Evolutionary conservation across 2,797 vertebrate species (phyloP), one percentile per base, ranked within the genome.

Genomic region (Enteromius argenteus): DNA sequence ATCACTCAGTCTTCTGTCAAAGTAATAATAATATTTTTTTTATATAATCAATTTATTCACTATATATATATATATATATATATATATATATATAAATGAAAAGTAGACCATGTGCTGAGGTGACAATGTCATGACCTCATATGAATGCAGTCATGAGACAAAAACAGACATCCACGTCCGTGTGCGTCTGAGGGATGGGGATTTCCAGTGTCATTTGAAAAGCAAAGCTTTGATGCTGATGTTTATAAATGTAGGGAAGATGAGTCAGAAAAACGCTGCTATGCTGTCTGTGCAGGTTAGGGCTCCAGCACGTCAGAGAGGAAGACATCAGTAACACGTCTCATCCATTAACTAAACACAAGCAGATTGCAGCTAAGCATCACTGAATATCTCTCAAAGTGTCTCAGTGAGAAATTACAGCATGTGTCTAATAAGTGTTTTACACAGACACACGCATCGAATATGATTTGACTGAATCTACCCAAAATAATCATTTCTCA

Each of bases 101-200:
- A 76, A 32, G 11, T 21, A 69, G 14, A 58, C 10, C 27, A 72
- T 58, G 21, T 72, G 19, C 19, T 81, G 53, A 62, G 37, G 39
- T 72, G 79, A 81, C 79, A 72, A 60, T 60, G 67, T 60, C 23
- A 21, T 74, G 56, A 75, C 71, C 58, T 64, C 94, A 75, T 53
- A 75, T 82, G 58, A 66, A 82, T 14, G 37, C 27, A 81, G 27
- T 81, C 68, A 73, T 62, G 53, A 73, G 80, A 81, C 39, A 73
- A 15, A 81, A 60, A 32, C 79, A 72, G 68, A 32, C 58, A 78
- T 14, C 19, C 27, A 68, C 1, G 10, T 81, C 56, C 27, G 71
- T 82, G 21, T 66, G 44, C 14, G n/a, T 82, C 56, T 66, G n/a
- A 64, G 72, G 56, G 27, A 30, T 21, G 37, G 37, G 56, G 42